Percentiles rank a stretch among this genome's conserved stretches.
Conservation (phyloP, 1,140 invertebrate genomes). For the Drosophila yakuba region DNA sequence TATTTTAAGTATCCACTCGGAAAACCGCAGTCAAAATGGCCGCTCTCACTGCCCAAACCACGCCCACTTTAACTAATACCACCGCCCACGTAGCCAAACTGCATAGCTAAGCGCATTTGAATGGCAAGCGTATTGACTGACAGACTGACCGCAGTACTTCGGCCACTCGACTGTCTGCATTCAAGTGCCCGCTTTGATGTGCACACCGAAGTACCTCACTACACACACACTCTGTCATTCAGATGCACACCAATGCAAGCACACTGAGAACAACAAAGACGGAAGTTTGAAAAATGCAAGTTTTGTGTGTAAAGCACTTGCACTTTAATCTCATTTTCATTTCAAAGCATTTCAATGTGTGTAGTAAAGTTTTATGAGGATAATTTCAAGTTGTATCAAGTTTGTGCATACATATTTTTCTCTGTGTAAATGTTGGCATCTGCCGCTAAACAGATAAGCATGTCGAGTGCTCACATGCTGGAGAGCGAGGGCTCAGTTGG, state of each 20-base stretch:
- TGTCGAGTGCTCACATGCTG: constrained; percentile 51
- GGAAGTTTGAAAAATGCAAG: not conserved
- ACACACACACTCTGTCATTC: constrained; percentile 5
- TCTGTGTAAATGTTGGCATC: constrained; percentile 43
- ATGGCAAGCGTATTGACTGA: constrained; percentile 53
- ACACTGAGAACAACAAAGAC: not conserved
- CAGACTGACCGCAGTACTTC: constrained; percentile 69
- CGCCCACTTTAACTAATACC: constrained; percentile 11
- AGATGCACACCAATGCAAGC: constrained; percentile 7
- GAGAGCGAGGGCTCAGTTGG: constrained; percentile 30
- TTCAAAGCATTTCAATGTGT: too few species aligned
- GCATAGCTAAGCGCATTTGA: constrained; percentile 72
- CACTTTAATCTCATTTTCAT: too few species aligned
- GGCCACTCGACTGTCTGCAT: constrained; percentile 73
- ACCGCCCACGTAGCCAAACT: constrained; percentile 22
- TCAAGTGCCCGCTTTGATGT: constrained; percentile 71
- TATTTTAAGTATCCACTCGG: constrained; percentile 24
- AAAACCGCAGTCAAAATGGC: constrained; percentile 63
- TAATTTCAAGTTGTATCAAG: not conserved
- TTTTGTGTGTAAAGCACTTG: too few species aligned
- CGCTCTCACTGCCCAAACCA: not conserved
- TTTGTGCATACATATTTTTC: too few species aligned
- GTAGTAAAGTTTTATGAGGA: too few species aligned
- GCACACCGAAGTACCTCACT: constrained; percentile 1
- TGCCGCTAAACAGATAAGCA: constrained; percentile 76